A percentile compares a stretch with the other conserved stretches of the same genome.
Conservation (phyloP, 2,888 invertebrate genomes). For the Harpalus rubripes region DNA sequence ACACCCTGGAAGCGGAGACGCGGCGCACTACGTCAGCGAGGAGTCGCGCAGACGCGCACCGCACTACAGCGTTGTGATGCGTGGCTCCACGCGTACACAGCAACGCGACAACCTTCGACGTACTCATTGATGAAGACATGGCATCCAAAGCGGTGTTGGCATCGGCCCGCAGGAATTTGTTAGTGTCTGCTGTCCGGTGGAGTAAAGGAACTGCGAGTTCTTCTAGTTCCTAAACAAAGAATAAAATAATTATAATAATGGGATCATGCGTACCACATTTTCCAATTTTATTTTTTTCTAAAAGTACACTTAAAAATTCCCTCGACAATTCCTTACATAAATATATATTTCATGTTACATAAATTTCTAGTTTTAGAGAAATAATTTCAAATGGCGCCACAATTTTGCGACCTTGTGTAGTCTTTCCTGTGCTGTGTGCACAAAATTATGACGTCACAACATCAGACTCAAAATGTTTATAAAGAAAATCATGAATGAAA, state of each 20-base stretch:
- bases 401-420: too few relatives aligned
- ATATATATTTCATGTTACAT: too few relatives aligned
- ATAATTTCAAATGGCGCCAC: too few relatives aligned
- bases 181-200: conserved; percentile 95
- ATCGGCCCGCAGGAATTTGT: conserved; percentile 94
- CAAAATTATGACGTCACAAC: too few relatives aligned
- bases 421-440: too few relatives aligned
- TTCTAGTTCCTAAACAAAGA: conserved; percentile 86
- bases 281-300: too few relatives aligned
- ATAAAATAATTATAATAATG: background rate
- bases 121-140: conserved; percentile 88
- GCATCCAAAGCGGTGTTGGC: conserved; percentile 89
- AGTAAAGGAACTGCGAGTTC: conserved; percentile 90
- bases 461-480: too few relatives aligned
- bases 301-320: too few relatives aligned
- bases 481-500: too few relatives aligned
- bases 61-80: conserved; percentile 93
- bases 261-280: too few relatives aligned
- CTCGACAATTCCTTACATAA: too few relatives aligned
- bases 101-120: conserved; percentile 83
- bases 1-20: conserved; percentile 86
- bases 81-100: conserved; percentile 85
- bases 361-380: too few relatives aligned
- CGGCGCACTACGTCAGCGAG: conserved; percentile 86
- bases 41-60: conserved; percentile 90